Conservation (phyloP, 2,888 invertebrate species). For the Eutolmus rufibarbis region DNA sequence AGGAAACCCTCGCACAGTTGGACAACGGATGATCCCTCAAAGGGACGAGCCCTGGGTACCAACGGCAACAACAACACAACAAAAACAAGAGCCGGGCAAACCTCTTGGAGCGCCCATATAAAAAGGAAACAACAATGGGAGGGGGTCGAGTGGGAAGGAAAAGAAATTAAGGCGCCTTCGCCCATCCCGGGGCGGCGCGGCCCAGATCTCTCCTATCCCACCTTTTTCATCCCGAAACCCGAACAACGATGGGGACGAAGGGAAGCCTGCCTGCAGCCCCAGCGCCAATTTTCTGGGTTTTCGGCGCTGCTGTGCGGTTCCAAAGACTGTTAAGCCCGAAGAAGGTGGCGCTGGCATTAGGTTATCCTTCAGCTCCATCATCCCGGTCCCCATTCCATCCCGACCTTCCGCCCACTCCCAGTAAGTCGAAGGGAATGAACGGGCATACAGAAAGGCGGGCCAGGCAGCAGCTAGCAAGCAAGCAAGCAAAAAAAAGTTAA, state of each 20-base stretch:
- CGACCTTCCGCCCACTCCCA: background rate
- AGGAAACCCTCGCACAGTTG: constrained; percentile 43
- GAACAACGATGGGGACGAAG: background rate
- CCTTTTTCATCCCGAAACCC: constrained; percentile 9
- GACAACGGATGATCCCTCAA: constrained; percentile 46
- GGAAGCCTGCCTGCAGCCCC: background rate
- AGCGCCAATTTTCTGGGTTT: constrained; percentile 45
- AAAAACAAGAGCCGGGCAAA: constrained; percentile 32
- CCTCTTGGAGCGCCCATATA: constrained; percentile 44
- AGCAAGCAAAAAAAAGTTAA: background rate
- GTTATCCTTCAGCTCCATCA: constrained; percentile 46
- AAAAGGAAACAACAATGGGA: constrained; percentile 33
- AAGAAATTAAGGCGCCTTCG: constrained; percentile 43
- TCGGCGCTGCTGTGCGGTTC: constrained; percentile 31
- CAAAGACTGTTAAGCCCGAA: constrained; percentile 26
- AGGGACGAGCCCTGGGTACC: constrained; percentile 39
- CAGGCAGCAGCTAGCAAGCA: no score
- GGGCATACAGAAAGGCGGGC: constrained; percentile 1
- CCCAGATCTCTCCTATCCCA: constrained; percentile 27
- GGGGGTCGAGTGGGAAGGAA: constrained; percentile 20
- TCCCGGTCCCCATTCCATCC: background rate
- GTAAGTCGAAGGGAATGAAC: constrained; percentile 35
- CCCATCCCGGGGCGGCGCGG: constrained; percentile 9
- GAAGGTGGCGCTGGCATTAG: constrained; percentile 43
- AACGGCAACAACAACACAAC: constrained; percentile 37